These are phyloP conservation scores for Trididemnum clinides DNA, from an alignment of 23 tunicate genomes.

Conservation along the genomic window DNA sequence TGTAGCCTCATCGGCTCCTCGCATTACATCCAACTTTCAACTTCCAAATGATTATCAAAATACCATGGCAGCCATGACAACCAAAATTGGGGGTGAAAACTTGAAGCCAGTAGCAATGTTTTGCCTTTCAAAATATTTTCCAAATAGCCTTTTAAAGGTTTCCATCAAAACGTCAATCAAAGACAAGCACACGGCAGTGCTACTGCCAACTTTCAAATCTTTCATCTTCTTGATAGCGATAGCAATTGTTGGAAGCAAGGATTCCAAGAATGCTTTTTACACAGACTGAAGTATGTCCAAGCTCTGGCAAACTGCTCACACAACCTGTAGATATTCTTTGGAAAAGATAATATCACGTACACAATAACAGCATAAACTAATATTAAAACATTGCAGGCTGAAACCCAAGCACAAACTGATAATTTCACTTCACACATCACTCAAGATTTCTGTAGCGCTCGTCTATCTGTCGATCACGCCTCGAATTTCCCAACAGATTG, in stretches of 20 bases:
- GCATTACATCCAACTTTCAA: not conserved
- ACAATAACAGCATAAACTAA: not conserved
- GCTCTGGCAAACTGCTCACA: not conserved
- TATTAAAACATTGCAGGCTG: not conserved
- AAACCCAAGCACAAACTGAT: too few relatives aligned
- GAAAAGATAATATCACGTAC: not conserved
- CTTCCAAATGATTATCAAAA: not conserved
- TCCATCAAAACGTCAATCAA: not conserved
- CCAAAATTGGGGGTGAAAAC: not conserved
- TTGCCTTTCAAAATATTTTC: not conserved
- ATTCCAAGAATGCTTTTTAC: not conserved
- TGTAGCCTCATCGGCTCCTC: not conserved
- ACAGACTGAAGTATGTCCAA: not conserved
- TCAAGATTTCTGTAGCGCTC: too few relatives aligned
- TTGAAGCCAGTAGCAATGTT: not conserved
- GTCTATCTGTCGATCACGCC: too few relatives aligned
- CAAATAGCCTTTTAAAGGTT: not conserved
- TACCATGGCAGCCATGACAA: constrained; percentile 8
- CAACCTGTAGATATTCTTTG: not conserved
- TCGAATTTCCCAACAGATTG: too few relatives aligned
- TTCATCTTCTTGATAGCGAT: not conserved
- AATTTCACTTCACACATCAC: too few relatives aligned
- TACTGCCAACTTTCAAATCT: constrained; percentile 2
- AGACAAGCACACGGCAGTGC: constrained; percentile 5
- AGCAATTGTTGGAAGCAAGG: not conserved